These are phyloP conservation scores for Sphinx pinastri DNA, from an alignment of 2,888 invertebrate species.

Conservation along the genomic window DNA sequence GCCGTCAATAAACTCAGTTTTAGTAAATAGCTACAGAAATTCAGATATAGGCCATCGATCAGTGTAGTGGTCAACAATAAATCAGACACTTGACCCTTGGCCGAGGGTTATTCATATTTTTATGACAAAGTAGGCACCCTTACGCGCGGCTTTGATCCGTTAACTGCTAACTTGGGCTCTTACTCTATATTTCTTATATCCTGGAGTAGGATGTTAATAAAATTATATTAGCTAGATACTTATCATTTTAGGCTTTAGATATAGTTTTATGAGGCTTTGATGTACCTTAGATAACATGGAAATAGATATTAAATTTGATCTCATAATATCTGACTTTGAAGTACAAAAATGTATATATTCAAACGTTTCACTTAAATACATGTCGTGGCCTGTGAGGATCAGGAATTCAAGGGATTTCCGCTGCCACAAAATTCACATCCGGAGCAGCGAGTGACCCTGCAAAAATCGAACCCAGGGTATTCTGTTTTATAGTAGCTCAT, in stretches of 20 bases:
- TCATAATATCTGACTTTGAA: too few species aligned
- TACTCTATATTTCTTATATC: neutral
- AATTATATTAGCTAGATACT: neutral
- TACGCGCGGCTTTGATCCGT: constrained; percentile 20
- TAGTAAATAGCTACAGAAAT: neutral
- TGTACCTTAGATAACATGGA: too few species aligned
- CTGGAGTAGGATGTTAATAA: neutral
- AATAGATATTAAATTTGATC: too few species aligned
- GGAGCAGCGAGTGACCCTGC: too few species aligned
- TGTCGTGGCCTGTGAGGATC: too few species aligned
- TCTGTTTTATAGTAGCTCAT: too few species aligned
- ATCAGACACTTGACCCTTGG: constrained; percentile 18
- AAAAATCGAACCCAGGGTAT: too few species aligned
- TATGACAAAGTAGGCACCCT: constrained; percentile 10
- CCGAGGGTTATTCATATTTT: constrained; percentile 23
- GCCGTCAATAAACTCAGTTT: neutral
- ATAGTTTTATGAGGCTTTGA: neutral
- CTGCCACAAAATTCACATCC: too few species aligned
- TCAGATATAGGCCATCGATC: constrained; percentile 11
- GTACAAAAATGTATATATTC: too few species aligned
- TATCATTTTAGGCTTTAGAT: too few species aligned
- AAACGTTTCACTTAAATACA: too few species aligned
- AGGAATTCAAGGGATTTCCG: too few species aligned
- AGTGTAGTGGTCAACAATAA: constrained; percentile 21
- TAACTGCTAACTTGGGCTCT: neutral